phyloP scores from a whole-genome alignment of 92 coral and sea anemone genomes.

The Palythoa grandiflora region DNA sequence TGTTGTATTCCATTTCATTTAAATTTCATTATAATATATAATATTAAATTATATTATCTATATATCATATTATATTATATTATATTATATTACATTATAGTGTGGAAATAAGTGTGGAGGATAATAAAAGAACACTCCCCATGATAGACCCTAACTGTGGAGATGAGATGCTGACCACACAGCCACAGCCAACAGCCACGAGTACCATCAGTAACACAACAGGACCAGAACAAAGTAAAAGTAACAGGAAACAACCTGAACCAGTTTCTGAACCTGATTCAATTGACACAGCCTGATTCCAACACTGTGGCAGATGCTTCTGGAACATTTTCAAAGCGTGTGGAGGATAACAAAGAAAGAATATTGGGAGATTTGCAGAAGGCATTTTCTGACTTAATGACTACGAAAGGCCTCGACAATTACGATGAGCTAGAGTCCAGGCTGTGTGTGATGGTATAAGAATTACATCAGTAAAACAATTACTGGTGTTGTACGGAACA shows the following conservation, averaged over 20 bases:
- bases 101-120: slow-evolving; percentile 35
- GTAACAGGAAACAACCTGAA: neutral
- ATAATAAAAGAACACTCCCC: slow-evolving; percentile 35
- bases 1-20: slow-evolving; percentile 1
- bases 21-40: neutral
- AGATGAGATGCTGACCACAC: neutral
- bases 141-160: slow-evolving; percentile 48
- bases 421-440: slow-evolving; percentile 30
- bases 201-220: neutral
- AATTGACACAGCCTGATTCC: neutral
- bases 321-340: neutral
- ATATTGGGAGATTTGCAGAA: neutral
- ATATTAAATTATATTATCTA: too few relatives aligned
- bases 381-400: slow-evolving; percentile 15
- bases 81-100: neutral
- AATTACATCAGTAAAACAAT: slow-evolving; percentile 45
- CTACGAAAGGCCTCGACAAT: slow-evolving; percentile 5
- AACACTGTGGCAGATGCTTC: neutral
- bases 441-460: slow-evolving; percentile 53
- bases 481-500: slow-evolving; percentile 33
- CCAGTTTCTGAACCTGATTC: neutral
- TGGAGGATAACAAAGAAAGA: slow-evolving; percentile 14
- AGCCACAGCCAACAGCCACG: neutral
- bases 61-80: neutral
- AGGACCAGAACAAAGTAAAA: neutral